Base-by-base conservation (phyloP, 92 coral and sea anemone species). In the Micromussa lordhowensis region DNA sequence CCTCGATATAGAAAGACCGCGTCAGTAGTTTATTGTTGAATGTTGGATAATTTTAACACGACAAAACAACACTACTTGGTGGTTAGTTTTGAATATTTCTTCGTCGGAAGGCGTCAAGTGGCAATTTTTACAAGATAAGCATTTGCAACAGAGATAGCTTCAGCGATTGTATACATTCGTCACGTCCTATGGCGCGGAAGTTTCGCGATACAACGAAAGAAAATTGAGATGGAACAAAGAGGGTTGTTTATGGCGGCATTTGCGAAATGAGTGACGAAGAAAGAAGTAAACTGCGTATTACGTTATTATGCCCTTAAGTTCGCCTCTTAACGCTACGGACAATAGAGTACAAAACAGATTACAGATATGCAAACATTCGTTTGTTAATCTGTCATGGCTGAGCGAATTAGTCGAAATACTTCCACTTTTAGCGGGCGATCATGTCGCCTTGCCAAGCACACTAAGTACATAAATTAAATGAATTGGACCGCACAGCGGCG, bases 51-150 rank as follows among this genome's bases (percentile, higher is more conserved):
- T 35, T 71, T 34, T 31, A 14, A 22, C 75, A 31, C 77, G 75
- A 61, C 82, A 75, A 75, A 85, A 75, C 29, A 66, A 69, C 74
- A 48, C 68, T 84, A 69, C 78, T 10, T 35, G 88, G 88, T 75
- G 88, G 88, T 74, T 57, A 84, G 88, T 78, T 84, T 84, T 84
- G 88, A 84, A 84, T 84, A 85, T 64, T 86, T 4, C 31, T 44
- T 86, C 78, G 89, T 38, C 77, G 83, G 89, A 86, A 77, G 89
- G 89, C 89, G 83, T 64, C 51, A 86, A 86, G 82, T 86, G 89
- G 89, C 53, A 77, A 77, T 77, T 86, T 86, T 78, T 68, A 31
- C 77, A 78, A 85, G 83, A 86, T 77, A 86, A 86, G 75, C 82
- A 49, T 53, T 77, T 63, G 18, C 76, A 38, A 21, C 51, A 66